Evolutionary conservation across 2,113 vertebrate species (phyloP), one percentile per base, ranked within the genome.

Genomic region (Hemiprocne comata): DNA sequence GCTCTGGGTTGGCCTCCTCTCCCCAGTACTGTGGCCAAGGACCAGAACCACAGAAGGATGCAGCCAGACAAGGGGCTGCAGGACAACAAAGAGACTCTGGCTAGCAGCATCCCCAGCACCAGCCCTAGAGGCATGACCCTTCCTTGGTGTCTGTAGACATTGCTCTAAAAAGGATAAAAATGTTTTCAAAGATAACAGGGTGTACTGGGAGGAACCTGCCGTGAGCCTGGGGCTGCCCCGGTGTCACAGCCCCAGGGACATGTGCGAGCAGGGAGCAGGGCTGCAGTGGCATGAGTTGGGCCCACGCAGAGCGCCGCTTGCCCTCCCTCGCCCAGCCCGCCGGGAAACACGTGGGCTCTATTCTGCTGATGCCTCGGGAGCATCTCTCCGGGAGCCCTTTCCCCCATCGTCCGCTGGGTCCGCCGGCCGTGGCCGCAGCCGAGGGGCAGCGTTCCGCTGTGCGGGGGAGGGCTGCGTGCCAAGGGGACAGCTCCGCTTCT

Each of bases 401-500:
- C 75, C 28, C 80, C 26, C 42, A 15, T 24, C 11, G 20, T 31
- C 55, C 18, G 1, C 3, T 38, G 40, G 26, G 29, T 48, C 73
- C 78, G 57, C 2, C 1, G 21, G 51, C 2, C 9, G 65, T 29
- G 48, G 48, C 54, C 1, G 6, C 10, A 6, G 64, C 1, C 0
- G 29, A 12, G 7, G 50, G 72, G 60, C 67, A 54, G 44, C 6
- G 1, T 54, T 65, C 11, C 33, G 5, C 40, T 13, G 31, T 20
- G 50, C 0, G 19, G 75, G 57, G 70, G 89, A 78, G 50, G 66
- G n/a, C 40, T 91, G 53, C 13, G 9, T 88, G 78, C 85, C 33
- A 7, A 51, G 80, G 87, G 78, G 91, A 74, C 82, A 77, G 54
- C 82, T 93, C 82, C 75, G 88, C 88, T 89, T 90, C 85, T 94